Conservation (phyloP, 1,140 invertebrate genomes). For the Medauroidea extradentata region DNA sequence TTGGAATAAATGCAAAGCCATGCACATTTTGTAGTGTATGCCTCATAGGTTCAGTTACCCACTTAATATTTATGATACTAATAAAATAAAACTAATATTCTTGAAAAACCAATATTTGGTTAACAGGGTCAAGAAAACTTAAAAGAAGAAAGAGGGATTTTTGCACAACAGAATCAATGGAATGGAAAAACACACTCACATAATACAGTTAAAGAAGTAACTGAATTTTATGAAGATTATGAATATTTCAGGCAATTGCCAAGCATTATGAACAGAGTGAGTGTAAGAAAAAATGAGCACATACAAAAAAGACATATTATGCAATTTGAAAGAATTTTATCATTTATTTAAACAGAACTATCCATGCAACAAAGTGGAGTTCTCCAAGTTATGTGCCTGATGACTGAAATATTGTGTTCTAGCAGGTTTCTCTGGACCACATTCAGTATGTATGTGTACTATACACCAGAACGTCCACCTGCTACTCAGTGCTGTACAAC, state of each 20-base stretch:
- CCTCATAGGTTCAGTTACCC: too few species aligned
- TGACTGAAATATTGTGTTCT: slow-evolving; percentile 15
- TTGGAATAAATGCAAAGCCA: too few species aligned
- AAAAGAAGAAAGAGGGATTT: slow-evolving; percentile 12
- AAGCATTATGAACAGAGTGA: background rate
- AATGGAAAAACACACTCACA: slow-evolving; percentile 11
- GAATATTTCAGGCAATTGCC: slow-evolving; percentile 15
- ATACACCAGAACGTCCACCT: slow-evolving; percentile 16
- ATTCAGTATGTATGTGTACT: slow-evolving; percentile 13
- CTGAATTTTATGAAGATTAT: slow-evolving; percentile 19
- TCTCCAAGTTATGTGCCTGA: slow-evolving; percentile 13
- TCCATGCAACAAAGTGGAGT: background rate
- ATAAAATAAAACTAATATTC: too few species aligned
- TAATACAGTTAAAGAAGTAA: slow-evolving; percentile 12
- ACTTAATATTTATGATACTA: too few species aligned
- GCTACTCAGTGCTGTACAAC: slow-evolving; percentile 6
- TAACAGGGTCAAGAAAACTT: slow-evolving; percentile 9
- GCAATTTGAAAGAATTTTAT: slow-evolving; percentile 8
- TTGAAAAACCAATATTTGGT: too few species aligned
- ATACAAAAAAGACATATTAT: background rate
- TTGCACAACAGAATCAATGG: slow-evolving; percentile 7
- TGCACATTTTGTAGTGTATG: too few species aligned
- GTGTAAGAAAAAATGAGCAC: background rate
- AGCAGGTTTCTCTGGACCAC: slow-evolving; percentile 9
- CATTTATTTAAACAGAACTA: background rate